phyloP scores from a whole-genome alignment of 2,797 vertebrate species.

The Odontamblyopus rebecca region DNA sequence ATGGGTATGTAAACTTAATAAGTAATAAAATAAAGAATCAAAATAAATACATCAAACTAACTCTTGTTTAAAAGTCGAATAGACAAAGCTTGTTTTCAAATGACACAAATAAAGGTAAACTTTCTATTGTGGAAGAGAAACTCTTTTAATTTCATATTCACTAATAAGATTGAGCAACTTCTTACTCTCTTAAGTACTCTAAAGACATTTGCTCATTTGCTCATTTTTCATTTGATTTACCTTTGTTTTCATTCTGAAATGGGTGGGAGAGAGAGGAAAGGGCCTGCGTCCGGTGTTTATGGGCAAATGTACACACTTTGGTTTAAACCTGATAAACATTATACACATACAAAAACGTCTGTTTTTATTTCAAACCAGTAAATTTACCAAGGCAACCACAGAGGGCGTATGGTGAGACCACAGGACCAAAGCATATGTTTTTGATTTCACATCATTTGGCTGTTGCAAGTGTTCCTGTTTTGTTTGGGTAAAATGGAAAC shows the following conservation, averaged over 20 bases:
- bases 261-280: background rate
- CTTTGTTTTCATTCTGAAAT: background rate
- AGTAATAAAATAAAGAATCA: background rate
- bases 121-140: background rate
- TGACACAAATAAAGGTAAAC: background rate
- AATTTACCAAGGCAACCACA: background rate
- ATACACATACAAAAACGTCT: background rate
- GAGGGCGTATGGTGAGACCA: background rate
- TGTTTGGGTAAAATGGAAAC: background rate
- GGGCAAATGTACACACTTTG: conserved; percentile 2
- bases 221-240: background rate
- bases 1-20: background rate
- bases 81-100: background rate
- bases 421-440: background rate
- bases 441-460: background rate
- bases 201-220: background rate
- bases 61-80: background rate
- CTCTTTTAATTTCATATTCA: background rate
- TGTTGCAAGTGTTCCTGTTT: background rate
- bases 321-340: conserved; percentile 6
- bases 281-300: conserved; percentile 1
- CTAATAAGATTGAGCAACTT: background rate
- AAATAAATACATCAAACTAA: background rate
- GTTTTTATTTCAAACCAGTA: conserved; percentile 3
- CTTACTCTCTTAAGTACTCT: background rate